A percentile compares a stretch with the other conserved stretches of the same genome.
phyloP scores from a whole-genome alignment of 2,113 vertebrate species.

The Mormoops blainvillei region DNA sequence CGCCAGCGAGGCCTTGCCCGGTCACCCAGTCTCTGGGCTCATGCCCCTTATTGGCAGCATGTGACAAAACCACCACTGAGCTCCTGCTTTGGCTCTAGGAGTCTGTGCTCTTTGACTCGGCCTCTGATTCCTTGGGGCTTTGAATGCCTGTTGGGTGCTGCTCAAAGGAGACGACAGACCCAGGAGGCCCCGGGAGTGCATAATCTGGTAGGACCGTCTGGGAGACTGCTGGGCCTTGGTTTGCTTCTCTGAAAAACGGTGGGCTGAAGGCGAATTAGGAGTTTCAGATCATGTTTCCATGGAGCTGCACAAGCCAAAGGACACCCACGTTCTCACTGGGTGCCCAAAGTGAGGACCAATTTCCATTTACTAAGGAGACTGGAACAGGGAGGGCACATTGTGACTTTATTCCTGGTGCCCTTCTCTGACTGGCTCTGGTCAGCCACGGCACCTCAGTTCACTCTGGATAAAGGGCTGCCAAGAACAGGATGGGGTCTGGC shows the following conservation, averaged over 20 bases:
- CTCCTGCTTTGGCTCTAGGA: too few species aligned
- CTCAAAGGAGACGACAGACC: not conserved
- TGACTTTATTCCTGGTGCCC: not conserved
- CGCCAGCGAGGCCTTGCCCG: not conserved
- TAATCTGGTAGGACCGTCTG: fast-evolving
- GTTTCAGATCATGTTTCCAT: not conserved
- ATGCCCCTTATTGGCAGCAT: not conserved
- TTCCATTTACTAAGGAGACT: not conserved
- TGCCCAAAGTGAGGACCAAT: not conserved
- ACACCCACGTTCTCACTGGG: not conserved
- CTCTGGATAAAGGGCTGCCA: not conserved
- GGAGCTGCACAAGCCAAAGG: not conserved
- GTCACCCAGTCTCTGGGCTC: not conserved
- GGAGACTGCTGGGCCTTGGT: not conserved
- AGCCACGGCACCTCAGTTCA: not conserved
- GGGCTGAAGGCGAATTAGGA: not conserved
- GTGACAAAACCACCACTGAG: not conserved
- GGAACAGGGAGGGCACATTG: not conserved
- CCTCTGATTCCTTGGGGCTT: not conserved
- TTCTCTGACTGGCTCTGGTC: not conserved
- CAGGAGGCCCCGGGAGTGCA: not conserved
- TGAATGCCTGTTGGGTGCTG: not conserved
- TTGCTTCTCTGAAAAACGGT: not conserved
- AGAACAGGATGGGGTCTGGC: not conserved
- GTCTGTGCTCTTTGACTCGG: not conserved